phyloP scores from a whole-genome alignment of 2,888 invertebrate species.

The Dorcus parallelipipedus region DNA sequence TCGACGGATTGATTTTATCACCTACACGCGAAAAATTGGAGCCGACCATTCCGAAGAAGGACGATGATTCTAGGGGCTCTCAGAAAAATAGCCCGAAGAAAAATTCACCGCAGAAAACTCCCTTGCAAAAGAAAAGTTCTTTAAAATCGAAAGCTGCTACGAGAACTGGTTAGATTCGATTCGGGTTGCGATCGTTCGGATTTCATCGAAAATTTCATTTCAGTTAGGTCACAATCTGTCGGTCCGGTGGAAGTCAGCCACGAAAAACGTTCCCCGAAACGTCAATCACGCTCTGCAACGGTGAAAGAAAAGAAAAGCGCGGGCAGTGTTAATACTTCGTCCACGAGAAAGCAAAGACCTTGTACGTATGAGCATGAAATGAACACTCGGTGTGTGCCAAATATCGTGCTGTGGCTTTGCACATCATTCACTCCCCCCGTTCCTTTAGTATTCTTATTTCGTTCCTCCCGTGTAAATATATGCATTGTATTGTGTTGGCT shows the following conservation, averaged over 20 bases:
- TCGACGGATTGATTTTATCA: conserved; percentile 66
- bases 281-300: conserved; percentile 67
- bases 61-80: conserved; percentile 53
- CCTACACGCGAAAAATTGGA: conserved; percentile 70
- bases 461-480: not conserved
- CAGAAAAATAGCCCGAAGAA: conserved; percentile 52
- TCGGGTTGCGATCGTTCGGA: not conserved
- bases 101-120: conserved; percentile 59
- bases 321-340: conserved; percentile 57
- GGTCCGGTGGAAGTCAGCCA: conserved; percentile 58
- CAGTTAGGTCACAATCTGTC: conserved; percentile 68
- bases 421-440: conserved; percentile 4
- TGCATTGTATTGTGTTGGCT: conserved; percentile 18
- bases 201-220: conserved; percentile 18
- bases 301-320: conserved; percentile 65
- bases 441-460: not conserved
- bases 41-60: conserved; percentile 61
- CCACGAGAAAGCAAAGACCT: conserved; percentile 63
- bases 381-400: conserved; percentile 45
- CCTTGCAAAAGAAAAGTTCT: conserved; percentile 49
- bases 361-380: conserved; percentile 54
- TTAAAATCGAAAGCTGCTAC: conserved; percentile 57
- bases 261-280: conserved; percentile 74
- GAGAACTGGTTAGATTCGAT: conserved; percentile 45
- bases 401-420: conserved; percentile 45